Evolutionary conservation across 2,888 invertebrate species (phyloP).

Genomic region (Eupithecia insigniata): DNA sequence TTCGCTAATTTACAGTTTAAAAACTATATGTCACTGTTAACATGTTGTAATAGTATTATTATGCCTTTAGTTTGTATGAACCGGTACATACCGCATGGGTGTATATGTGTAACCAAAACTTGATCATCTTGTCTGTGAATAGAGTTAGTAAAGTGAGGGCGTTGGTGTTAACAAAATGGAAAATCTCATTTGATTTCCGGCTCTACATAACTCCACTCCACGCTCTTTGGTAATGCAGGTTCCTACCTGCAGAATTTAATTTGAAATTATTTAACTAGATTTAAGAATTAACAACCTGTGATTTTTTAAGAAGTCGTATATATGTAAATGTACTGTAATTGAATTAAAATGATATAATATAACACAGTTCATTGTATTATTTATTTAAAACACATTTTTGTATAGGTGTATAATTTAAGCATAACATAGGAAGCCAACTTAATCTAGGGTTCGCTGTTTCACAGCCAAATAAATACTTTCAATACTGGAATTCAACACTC

Average conservation of each 20-base stretch:
- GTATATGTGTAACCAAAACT: not conserved
- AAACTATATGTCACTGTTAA: not conserved
- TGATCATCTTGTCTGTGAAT: not conserved
- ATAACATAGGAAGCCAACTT: conserved; percentile 6
- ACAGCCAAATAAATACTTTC: conserved; percentile 42
- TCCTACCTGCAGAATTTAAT: not conserved
- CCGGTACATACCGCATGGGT: no score
- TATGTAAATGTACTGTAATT: conserved; percentile 38
- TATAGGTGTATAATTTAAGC: conserved; percentile 4
- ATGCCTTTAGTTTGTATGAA: not conserved
- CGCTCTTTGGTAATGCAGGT: conserved; percentile 8
- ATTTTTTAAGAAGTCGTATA: conserved; percentile 59
- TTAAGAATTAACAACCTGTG: conserved; percentile 70
- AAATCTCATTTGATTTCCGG: conserved; percentile 1
- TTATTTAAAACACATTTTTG: conserved; percentile 17
- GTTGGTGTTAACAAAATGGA: not conserved
- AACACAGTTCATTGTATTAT: conserved; percentile 18
- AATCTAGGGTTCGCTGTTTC: conserved; percentile 40
- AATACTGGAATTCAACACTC: conserved; percentile 35
- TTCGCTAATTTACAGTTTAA: no score
- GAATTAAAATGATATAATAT: conserved; percentile 31
- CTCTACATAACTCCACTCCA: not conserved
- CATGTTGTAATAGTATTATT: not conserved
- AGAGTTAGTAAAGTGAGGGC: not conserved
- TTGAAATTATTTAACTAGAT: conserved; percentile 19